Percentiles rank a stretch among this genome's conserved stretches.
Conservation (phyloP, 2,888 invertebrate species). For the Trypoxylon attenuatum region DNA sequence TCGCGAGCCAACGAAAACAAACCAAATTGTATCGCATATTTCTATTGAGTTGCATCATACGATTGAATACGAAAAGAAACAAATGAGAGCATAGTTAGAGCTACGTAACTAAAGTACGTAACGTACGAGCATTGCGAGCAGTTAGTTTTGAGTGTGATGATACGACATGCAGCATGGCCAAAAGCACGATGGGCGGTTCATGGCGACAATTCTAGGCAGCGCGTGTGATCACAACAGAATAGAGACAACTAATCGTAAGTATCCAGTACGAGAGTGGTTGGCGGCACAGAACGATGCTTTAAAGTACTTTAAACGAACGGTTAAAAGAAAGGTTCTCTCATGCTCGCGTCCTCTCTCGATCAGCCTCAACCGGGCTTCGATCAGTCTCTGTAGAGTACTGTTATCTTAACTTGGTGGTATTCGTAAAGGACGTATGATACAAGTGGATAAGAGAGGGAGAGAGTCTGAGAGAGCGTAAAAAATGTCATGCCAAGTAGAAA, state of each 20-base stretch:
- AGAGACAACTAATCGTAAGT: constrained; percentile 8
- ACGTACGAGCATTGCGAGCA: constrained; percentile 46
- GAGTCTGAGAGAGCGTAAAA: constrained; percentile 19
- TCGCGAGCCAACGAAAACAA: neutral
- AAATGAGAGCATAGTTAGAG: constrained; percentile 4
- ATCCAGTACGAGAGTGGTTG: constrained; percentile 62
- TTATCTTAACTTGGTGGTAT: no score
- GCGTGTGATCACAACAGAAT: constrained; percentile 15
- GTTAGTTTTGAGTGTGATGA: constrained; percentile 44
- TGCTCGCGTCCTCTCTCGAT: constrained; percentile 36
- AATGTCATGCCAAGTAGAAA: constrained; percentile 69
- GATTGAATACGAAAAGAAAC: constrained; percentile 20
- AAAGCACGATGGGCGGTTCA: constrained; percentile 67
- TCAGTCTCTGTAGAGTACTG: no score
- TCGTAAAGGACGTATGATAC: neutral
- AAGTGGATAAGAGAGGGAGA: neutral
- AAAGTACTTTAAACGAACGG: constrained; percentile 6
- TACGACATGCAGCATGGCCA: constrained; percentile 73
- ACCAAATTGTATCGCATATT: neutral
- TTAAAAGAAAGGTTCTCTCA: constrained; percentile 20
- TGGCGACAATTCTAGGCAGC: constrained; percentile 36
- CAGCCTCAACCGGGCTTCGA: constrained; percentile 7
- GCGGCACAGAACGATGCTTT: constrained; percentile 57
- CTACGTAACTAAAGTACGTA: no score
- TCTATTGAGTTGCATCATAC: neutral